A percentile compares a stretch with the other conserved stretches of the same genome.
These are phyloP conservation scores for Hypomesus transpacificus DNA, from an alignment of 2,113 vertebrate species.

Conservation along the genomic window DNA sequence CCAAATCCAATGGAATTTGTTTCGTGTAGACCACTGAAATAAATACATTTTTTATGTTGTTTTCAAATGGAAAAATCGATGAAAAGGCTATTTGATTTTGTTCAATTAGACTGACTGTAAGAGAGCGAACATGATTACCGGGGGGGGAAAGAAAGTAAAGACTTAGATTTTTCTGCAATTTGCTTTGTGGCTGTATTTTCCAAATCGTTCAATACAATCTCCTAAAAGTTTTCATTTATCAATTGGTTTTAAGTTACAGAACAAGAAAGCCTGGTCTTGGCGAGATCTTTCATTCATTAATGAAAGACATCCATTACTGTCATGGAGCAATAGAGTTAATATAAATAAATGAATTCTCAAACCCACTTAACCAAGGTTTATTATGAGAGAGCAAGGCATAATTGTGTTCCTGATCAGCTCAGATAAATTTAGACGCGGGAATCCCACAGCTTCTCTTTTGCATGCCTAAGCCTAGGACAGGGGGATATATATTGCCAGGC, in stretches of 20 bases:
- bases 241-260: slow-evolving; percentile 47
- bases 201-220: slow-evolving; percentile 59
- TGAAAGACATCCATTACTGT: slow-evolving; percentile 73
- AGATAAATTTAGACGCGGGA: slow-evolving; percentile 61
- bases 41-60: slow-evolving; percentile 34
- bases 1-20: slow-evolving; percentile 31
- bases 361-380: slow-evolving; percentile 70
- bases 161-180: slow-evolving; percentile 43
- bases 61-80: slow-evolving; percentile 44
- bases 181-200: slow-evolving; percentile 48
- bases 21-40: slow-evolving; percentile 26
- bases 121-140: slow-evolving; percentile 13
- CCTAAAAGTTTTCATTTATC: slow-evolving; percentile 68
- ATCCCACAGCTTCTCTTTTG: slow-evolving; percentile 48
- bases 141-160: slow-evolving; percentile 11
- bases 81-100: slow-evolving; percentile 39
- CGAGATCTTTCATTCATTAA: slow-evolving; percentile 60
- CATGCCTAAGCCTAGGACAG: slow-evolving; percentile 7
- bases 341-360: slow-evolving; percentile 74
- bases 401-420: slow-evolving; percentile 71
- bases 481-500: slow-evolving; percentile 48
- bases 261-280: slow-evolving; percentile 29
- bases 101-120: slow-evolving; percentile 39
- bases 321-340: slow-evolving; percentile 61
- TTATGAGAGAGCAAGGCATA: slow-evolving; percentile 69